Percentiles rank a stretch among this genome's conserved stretches.
phyloP scores from a whole-genome alignment of 2,797 vertebrate species.

The Melopsittacus undulatus region DNA sequence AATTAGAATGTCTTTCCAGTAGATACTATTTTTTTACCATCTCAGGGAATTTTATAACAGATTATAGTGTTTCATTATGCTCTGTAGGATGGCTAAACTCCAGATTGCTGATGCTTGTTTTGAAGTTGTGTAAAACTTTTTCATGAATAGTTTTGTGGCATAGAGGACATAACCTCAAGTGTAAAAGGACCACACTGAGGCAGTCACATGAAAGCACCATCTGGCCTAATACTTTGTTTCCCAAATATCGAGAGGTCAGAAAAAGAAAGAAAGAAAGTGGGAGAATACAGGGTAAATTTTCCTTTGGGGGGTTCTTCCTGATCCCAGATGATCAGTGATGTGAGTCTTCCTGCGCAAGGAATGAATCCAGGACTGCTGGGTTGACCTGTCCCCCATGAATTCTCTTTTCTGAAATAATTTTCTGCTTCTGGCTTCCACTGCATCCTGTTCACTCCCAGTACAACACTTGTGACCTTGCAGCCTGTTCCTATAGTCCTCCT shows the following conservation, averaged over 20 bases:
- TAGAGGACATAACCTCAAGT: background rate
- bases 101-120: constrained; percentile 3
- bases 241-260: background rate
- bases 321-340: background rate
- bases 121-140: background rate
- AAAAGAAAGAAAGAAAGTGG: background rate
- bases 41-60: background rate
- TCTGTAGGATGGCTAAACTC: background rate
- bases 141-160: background rate
- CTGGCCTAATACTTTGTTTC: background rate
- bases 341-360: background rate
- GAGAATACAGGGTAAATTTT: background rate
- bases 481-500: background rate
- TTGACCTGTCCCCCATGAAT: constrained; percentile 5
- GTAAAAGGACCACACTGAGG: background rate
- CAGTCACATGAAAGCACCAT: background rate
- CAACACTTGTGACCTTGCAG: constrained; percentile 23
- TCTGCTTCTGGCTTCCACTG: constrained; percentile 39
- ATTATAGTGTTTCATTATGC: background rate
- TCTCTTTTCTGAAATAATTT: background rate
- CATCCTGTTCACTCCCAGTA: constrained; percentile 43
- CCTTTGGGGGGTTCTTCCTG: background rate
- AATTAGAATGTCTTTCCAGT: constrained; percentile 24
- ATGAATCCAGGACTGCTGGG: background rate
- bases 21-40: background rate